phyloP scores from a whole-genome alignment of 2,888 invertebrate genomes.

The Aspidapion aeneum region DNA sequence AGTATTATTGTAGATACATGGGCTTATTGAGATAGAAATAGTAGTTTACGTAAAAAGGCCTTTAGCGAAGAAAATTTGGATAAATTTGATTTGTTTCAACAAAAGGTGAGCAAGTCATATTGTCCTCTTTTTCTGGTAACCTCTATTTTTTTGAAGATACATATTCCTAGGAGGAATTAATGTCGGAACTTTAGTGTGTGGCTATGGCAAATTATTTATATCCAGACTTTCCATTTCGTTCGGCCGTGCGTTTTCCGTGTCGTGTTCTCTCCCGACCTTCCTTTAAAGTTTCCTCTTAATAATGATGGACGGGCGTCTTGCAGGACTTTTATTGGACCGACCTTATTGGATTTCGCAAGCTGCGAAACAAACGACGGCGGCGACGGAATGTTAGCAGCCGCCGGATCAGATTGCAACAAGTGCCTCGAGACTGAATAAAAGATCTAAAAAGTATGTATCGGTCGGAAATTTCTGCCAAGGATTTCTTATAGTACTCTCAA shows the following conservation, averaged over 20 bases:
- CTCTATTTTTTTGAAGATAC: too few species aligned
- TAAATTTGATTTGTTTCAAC: too few species aligned
- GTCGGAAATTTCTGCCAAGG: neutral
- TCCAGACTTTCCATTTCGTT: neutral
- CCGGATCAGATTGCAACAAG: conserved; percentile 24
- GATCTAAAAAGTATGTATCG: neutral
- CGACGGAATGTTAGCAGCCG: neutral
- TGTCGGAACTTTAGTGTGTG: too few species aligned
- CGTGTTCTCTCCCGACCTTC: conserved; percentile 13
- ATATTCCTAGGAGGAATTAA: too few species aligned
- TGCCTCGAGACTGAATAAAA: conserved; percentile 5
- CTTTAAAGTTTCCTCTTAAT: conserved; percentile 30
- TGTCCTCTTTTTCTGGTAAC: too few species aligned
- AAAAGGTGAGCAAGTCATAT: too few species aligned
- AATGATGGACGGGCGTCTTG: conserved; percentile 26
- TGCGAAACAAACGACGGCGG: neutral
- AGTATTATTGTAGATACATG: too few species aligned
- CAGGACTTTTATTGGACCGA: conserved; percentile 23
- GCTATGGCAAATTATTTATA: too few species aligned
- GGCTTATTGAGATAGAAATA: too few species aligned
- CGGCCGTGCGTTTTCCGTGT: conserved; percentile 1
- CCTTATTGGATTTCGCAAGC: conserved; percentile 30
- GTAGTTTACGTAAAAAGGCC: too few species aligned
- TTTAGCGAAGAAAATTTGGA: too few species aligned
- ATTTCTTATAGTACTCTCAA: neutral